Conservation (phyloP, 2,113 vertebrate species). For the Platichthys stellatus region DNA sequence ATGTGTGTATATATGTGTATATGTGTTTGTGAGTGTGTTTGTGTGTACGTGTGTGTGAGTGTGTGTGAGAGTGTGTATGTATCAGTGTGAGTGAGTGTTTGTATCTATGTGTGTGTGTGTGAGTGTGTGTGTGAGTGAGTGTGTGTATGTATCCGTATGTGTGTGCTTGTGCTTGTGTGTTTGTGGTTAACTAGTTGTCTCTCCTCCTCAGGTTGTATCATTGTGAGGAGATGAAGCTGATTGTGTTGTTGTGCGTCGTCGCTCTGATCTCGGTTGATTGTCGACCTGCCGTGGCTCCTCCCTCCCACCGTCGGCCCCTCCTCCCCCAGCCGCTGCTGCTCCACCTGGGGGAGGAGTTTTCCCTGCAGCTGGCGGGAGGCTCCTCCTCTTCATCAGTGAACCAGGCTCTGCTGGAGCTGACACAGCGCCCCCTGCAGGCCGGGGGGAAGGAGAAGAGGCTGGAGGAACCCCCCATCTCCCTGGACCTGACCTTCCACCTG, state of each 20-base stretch:
- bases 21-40: no score
- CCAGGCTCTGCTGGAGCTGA: slow-evolving; percentile 79
- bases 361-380: slow-evolving; percentile 82
- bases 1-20: no score
- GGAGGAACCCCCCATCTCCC: slow-evolving; percentile 88
- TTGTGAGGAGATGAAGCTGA: slow-evolving; percentile 85
- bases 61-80: no score
- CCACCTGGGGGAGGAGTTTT: slow-evolving; percentile 88
- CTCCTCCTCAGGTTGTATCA: slow-evolving; percentile 18
- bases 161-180: no score
- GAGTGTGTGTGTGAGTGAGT: no score
- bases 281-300: background rate
- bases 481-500: slow-evolving; percentile 95
- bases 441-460: slow-evolving; percentile 78
- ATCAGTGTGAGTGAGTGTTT: no score
- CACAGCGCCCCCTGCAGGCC: slow-evolving; percentile 61
- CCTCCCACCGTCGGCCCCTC: slow-evolving; percentile 2
- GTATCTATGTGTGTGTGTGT: no score
- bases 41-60: no score
- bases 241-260: slow-evolving; percentile 81
- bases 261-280: slow-evolving; percentile 74
- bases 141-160: no score
- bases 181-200: background rate
- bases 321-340: slow-evolving; percentile 80
- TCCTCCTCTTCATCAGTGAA: slow-evolving; percentile 69